These are phyloP conservation scores for Genyomyrus donnyi DNA, from an alignment of 2,113 vertebrate species.

Conservation along the genomic window DNA sequence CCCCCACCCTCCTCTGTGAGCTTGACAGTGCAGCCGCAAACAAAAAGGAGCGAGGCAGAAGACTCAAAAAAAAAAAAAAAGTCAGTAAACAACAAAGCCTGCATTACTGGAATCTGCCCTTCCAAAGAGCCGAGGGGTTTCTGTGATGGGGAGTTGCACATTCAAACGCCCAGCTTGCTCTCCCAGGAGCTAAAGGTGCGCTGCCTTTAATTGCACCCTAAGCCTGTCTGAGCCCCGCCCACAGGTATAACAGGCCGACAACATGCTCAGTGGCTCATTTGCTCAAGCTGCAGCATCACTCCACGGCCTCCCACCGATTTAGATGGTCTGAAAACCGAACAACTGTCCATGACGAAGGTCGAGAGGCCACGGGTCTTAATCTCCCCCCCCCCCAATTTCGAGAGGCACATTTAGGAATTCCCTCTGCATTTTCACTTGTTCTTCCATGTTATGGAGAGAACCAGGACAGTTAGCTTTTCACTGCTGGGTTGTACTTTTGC, in stretches of 20 bases:
- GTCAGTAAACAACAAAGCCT: background rate
- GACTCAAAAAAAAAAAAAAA: background rate
- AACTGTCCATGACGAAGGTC: background rate
- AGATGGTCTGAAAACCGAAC: background rate
- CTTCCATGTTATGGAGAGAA: background rate
- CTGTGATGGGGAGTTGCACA: conserved; percentile 49
- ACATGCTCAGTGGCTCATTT: background rate
- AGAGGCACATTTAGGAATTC: background rate
- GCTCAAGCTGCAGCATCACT: background rate
- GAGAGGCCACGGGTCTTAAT: background rate
- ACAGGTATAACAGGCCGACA: background rate
- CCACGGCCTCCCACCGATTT: background rate
- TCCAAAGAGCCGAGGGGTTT: background rate
- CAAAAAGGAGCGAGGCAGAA: background rate
- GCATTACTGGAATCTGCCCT: background rate
- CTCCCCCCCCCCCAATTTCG: background rate
- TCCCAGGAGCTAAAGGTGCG: conserved; percentile 44
- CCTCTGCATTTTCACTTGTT: background rate
- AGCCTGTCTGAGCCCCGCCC: background rate
- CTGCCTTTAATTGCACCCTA: conserved; percentile 4
- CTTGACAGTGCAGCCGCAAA: background rate
- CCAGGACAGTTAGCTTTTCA: background rate
- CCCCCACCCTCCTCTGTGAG: background rate
- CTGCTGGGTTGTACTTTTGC: background rate
- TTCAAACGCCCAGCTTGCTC: conserved; percentile 74